phyloP scores from a whole-genome alignment of 2,113 vertebrate genomes.

The Mormyrus iriodes region DNA sequence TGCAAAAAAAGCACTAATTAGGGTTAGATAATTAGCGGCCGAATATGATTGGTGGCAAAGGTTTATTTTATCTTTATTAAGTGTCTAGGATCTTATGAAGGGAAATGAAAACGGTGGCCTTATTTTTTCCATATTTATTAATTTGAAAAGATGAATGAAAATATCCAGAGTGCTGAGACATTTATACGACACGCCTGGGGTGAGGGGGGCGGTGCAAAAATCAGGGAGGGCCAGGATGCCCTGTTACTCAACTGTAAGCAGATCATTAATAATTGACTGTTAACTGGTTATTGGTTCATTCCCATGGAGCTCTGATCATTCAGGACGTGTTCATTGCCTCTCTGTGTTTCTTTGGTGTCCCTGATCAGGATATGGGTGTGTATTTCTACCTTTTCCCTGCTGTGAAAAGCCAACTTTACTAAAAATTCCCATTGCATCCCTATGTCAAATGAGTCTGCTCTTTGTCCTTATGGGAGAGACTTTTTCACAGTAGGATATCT shows the following conservation, averaged over 20 bases:
- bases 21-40: neutral
- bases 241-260: neutral
- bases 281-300: neutral
- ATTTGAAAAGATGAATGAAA: neutral
- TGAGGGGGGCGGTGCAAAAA: neutral
- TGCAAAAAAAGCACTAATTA: conserved; percentile 2
- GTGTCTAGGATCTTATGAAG: neutral
- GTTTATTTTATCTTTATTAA: neutral
- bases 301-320: neutral
- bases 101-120: neutral
- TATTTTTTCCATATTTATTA: neutral
- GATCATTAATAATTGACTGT: neutral
- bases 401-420: neutral
- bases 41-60: neutral
- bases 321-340: neutral
- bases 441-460: neutral
- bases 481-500: neutral
- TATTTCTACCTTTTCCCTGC: neutral
- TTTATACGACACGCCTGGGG: neutral
- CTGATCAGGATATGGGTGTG: neutral
- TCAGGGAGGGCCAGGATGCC: neutral
- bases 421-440: neutral
- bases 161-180: neutral
- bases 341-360: neutral
- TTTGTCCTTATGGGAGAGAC: neutral